Conservation (phyloP, 2,888 invertebrate genomes). For the Leucophora obtusa region DNA sequence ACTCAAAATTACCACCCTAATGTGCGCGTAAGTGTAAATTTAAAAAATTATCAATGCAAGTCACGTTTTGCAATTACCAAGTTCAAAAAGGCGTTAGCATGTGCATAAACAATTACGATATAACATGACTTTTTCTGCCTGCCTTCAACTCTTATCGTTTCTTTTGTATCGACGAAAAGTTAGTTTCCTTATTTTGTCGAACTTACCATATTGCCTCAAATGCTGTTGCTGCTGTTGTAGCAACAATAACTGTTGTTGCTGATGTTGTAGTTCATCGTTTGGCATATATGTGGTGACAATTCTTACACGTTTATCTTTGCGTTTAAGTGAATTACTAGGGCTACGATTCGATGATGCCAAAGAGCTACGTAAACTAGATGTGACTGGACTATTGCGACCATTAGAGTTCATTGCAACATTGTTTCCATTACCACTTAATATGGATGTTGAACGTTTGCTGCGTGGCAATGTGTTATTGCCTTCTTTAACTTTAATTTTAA, state of each 20-base stretch:
- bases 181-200: neutral
- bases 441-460: slow-evolving; percentile 69
- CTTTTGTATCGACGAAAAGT: neutral
- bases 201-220: slow-evolving; percentile 57
- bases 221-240: slow-evolving; percentile 45
- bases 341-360: slow-evolving; percentile 75
- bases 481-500: slow-evolving; percentile 79
- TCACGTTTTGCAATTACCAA: slow-evolving; percentile 70
- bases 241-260: slow-evolving; percentile 32
- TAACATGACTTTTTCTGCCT: slow-evolving; percentile 34
- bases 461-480: slow-evolving; percentile 77
- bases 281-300: slow-evolving; percentile 76
- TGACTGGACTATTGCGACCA: slow-evolving; percentile 74
- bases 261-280: slow-evolving; percentile 54
- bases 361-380: slow-evolving; percentile 76
- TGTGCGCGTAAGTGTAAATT: neutral
- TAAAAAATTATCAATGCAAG: slow-evolving; percentile 64
- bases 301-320: slow-evolving; percentile 78
- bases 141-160: neutral
- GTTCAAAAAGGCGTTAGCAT: slow-evolving; percentile 62
- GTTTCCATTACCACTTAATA: slow-evolving; percentile 52
- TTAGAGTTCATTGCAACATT: slow-evolving; percentile 57
- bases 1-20: neutral
- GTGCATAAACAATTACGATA: slow-evolving; percentile 60
- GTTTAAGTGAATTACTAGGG: slow-evolving; percentile 74